Base-by-base conservation (phyloP, 35 echinoderm and acorn worm species). In the Patiria miniata region DNA sequence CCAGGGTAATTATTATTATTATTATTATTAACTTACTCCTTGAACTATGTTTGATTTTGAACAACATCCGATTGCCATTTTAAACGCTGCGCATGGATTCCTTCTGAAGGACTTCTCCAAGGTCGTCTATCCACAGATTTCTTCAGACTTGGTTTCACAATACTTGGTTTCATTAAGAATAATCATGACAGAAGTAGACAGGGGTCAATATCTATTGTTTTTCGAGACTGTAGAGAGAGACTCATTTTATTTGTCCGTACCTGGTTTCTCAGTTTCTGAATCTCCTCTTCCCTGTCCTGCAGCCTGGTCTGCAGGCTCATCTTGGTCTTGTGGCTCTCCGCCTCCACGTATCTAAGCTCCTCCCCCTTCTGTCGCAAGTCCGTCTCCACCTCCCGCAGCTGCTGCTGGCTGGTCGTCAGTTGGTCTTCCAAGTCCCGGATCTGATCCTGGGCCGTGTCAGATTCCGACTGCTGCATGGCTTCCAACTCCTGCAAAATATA, bases 231-330 rank as follows among this genome's bases (percentile, higher is more conserved):
- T 47, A n/a, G n/a, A n/a, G 42, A 47, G 12, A 6, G 42, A 6
- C 42, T 12, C 42, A 12, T 47, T 12, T 47, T 12, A 12, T 12
- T 6, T 4, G 42, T 4, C 12, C 42, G 15, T 32, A 94, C 96
- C 87, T 99, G 96, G 51, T 99, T 94, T 78, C 90, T 77, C 37
- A 99, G 57, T 51, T 86, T 91, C 65, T 95, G 89, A 17, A 99
- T 87, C 37, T 99, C 96, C 22, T 99, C 96, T 22, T 99, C 96
- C 40, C 93, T 94, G 40, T 99, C 96, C 78, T 99, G 90, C 16
- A 99, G 54, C 58, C 78, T 91, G 17, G 38, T 83, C 58, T 91
- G 86, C 10, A 99, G 51, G 58, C 68, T 86, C 21, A 92, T 87
- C 47, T 91, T 94, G 37, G 91, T 89, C 79, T 88, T 94, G 61